Conservation (phyloP, 2,888 invertebrate genomes). For the Oscheius sp. region DNA sequence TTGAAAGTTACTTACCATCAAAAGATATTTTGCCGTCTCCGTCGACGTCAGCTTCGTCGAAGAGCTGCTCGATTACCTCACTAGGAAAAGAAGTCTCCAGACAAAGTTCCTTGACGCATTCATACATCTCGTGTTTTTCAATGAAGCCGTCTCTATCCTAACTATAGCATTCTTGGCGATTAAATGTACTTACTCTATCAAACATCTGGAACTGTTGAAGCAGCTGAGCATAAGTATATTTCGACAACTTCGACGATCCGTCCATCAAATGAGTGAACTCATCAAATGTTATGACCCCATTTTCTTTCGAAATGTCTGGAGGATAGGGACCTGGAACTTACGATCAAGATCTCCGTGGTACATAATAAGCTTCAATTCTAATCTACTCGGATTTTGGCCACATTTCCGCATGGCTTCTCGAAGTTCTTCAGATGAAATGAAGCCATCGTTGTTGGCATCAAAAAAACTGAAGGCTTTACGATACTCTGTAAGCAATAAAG, state of each 20-base stretch:
- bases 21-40: slow-evolving; percentile 69
- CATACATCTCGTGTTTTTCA: slow-evolving; percentile 65
- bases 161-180: not conserved
- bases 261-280: slow-evolving; percentile 66
- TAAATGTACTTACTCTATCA: slow-evolving; percentile 55
- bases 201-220: slow-evolving; percentile 67
- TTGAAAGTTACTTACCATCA: slow-evolving; percentile 52
- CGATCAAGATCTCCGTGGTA: slow-evolving; percentile 67
- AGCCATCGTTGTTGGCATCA: slow-evolving; percentile 68
- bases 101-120: slow-evolving; percentile 61
- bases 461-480: slow-evolving; percentile 65
- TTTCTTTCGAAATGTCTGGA: too few relatives aligned
- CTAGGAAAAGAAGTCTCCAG: slow-evolving; percentile 63
- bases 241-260: slow-evolving; percentile 42
- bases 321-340: slow-evolving; percentile 32
- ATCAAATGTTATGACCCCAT: slow-evolving; percentile 68
- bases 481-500: slow-evolving; percentile 53
- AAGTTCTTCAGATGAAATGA: slow-evolving; percentile 64
- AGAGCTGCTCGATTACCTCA: slow-evolving; percentile 64
- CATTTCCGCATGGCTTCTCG: slow-evolving; percentile 67
- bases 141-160: slow-evolving; percentile 69
- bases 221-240: slow-evolving; percentile 58
- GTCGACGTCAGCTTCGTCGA: slow-evolving; percentile 67
- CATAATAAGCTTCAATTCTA: slow-evolving; percentile 67
- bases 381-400: slow-evolving; percentile 63